Evolutionary conservation across 2,888 invertebrate genomes (phyloP), one percentile per base, ranked within the genome.

Genomic region (Lasioglossum marginatum): DNA sequence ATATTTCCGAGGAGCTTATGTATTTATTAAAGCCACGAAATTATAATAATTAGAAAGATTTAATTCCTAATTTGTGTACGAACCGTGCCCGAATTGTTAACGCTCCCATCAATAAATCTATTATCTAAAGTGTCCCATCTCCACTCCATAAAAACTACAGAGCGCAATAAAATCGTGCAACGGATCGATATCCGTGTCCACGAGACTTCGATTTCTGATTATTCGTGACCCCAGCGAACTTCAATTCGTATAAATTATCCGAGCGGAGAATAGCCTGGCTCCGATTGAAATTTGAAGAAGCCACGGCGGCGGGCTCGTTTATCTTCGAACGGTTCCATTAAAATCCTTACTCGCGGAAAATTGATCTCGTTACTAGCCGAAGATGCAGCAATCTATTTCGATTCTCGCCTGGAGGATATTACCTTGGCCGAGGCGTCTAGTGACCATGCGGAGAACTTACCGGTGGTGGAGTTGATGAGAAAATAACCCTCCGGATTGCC

Each of bases 401-500:
- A 79, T 86, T 82, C 79, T n/a, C 16, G 52, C 19, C 27, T 12
- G 52, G 27, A 76, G 77, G 86, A 86, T 86, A 86, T 86, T 77
- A 76, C 86, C 31, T 57, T 60, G 23, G 48, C 31, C 27, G 27
- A 0, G n/a, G 70, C 27, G 40, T 68, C 70, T 48, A 75, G 52
- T 87, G 86, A 77, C 82, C 87, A 82, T 84, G 89, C 72, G 83
- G 52, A 52, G 75, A 81, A 91, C 91, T 96, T 95, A 98, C 99
- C 99, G 92, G 98, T 97, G 48, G 96, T 96, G 52, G 97, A 96
- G 95, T 99, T 98, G 92, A 99, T 98, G 89, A 97, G 96, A 95
- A 99, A 99, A 94, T 98, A 97, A 72, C 98, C 98, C 95, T 98
- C 98, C 1, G 98, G 98, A 96, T 99, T 98, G 91, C 99, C 99